Evolutionary conservation across 2,888 invertebrate genomes (phyloP).

Genomic region (Agrotis segetum): DNA sequence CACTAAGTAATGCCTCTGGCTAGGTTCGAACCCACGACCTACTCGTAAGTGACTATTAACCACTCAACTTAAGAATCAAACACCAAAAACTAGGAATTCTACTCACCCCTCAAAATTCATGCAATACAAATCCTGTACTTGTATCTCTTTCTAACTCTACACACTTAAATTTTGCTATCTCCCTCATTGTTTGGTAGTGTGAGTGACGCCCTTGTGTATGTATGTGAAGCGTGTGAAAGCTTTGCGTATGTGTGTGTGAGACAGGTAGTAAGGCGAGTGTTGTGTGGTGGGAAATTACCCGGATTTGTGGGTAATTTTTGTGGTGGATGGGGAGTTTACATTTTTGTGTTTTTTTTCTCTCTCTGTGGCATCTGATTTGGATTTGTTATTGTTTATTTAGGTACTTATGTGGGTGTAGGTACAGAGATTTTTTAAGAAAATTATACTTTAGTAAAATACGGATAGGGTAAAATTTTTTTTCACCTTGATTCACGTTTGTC

Average conservation of each 20-base stretch:
- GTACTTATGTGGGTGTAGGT: too few species aligned
- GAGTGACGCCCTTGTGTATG: constrained; percentile 71
- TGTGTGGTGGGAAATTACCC: constrained; percentile 42
- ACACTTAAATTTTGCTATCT: constrained; percentile 23
- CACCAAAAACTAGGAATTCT: constrained; percentile 38
- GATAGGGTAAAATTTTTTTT: too few species aligned
- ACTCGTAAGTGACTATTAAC: neutral
- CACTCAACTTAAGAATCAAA: constrained; percentile 16
- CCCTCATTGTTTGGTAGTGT: constrained; percentile 54
- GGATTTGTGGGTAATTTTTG: constrained; percentile 19
- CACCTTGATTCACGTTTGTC: too few species aligned
- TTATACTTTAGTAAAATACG: too few species aligned
- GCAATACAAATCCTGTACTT: constrained; percentile 53
- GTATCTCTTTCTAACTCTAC: constrained; percentile 25
- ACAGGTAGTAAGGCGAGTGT: constrained; percentile 70
- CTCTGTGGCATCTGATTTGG: neutral
- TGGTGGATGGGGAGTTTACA: neutral
- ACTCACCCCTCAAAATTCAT: constrained; percentile 42
- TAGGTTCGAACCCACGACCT: too few species aligned
- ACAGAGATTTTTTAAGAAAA: too few species aligned
- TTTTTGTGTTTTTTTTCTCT: neutral
- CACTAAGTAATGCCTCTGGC: too few species aligned
- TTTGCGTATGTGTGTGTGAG: constrained; percentile 72
- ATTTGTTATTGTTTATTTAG: neutral
- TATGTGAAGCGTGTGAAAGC: constrained; percentile 74